Percentiles rank a stretch among this genome's conserved stretches.
Evolutionary conservation across 1,140 invertebrate species (phyloP).

Genomic region (Pristionchus pacificus): DNA sequence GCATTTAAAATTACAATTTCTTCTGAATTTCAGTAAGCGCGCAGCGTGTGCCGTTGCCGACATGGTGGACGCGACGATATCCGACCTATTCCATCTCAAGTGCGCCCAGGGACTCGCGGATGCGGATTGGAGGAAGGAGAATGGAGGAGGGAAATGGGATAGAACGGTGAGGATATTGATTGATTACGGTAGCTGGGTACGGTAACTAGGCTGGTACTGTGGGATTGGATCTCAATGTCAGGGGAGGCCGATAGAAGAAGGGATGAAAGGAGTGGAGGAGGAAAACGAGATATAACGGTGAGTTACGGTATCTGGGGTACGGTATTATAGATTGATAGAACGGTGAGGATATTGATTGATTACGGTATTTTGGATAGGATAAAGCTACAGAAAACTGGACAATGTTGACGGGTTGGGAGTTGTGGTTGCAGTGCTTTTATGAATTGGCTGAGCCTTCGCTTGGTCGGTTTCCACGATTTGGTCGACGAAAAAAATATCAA

Average conservation of each 20-base stretch:
- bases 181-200: too few relatives aligned
- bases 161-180: not conserved
- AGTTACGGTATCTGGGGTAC: too few relatives aligned
- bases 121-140: not conserved
- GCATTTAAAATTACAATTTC: not conserved
- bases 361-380: too few relatives aligned
- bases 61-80: not conserved
- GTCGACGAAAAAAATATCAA: too few relatives aligned
- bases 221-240: too few relatives aligned
- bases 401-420: too few relatives aligned
- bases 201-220: too few relatives aligned
- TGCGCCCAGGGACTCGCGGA: constrained; percentile 56
- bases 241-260: not conserved
- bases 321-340: too few relatives aligned
- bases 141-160: not conserved
- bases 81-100: constrained; percentile 78
- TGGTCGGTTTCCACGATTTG: too few relatives aligned
- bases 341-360: not conserved
- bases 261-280: not conserved
- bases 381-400: too few relatives aligned
- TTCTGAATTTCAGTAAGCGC: not conserved
- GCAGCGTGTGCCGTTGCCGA: not conserved
- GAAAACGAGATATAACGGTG: not conserved
- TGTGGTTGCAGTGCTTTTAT: too few relatives aligned
- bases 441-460: too few relatives aligned